phyloP scores from a whole-genome alignment of 2,113 vertebrate genomes.

The Pterocles burchelli region DNA sequence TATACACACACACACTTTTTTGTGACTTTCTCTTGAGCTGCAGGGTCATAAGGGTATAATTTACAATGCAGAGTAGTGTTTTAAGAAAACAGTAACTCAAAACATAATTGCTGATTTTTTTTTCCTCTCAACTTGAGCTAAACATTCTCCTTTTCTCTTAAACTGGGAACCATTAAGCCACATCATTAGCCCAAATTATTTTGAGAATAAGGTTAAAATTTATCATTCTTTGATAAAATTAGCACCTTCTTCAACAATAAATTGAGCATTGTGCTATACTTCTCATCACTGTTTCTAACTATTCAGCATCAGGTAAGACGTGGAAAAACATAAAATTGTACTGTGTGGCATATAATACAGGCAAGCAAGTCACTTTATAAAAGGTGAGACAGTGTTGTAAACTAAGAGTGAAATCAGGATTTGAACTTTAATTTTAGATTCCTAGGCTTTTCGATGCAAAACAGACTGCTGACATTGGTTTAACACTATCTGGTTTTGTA shows the following conservation, averaged over 20 bases:
- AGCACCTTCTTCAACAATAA: not conserved
- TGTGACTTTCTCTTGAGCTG: not conserved
- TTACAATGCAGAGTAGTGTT: not conserved
- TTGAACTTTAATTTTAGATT: not conserved
- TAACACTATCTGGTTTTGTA: not conserved
- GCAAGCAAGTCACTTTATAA: not conserved
- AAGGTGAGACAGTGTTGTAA: not conserved
- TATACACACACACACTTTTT: not conserved
- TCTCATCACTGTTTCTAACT: not conserved
- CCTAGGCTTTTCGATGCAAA: not conserved
- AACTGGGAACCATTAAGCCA: not conserved
- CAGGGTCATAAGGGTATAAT: not conserved
- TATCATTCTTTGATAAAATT: not conserved
- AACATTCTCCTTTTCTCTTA: not conserved
- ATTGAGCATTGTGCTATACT: not conserved
- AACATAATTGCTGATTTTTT: not conserved
- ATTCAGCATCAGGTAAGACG: not conserved
- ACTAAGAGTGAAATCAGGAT: not conserved
- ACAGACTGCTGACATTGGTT: not conserved
- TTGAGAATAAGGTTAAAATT: not conserved
- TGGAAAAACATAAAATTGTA: not conserved
- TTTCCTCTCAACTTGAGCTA: not conserved
- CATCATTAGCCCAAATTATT: not conserved
- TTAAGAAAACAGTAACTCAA: not conserved
- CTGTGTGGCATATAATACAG: not conserved